These are phyloP conservation scores for Napeogenes sylphis DNA, from an alignment of 2,888 invertebrate genomes.

Conservation along the genomic window DNA sequence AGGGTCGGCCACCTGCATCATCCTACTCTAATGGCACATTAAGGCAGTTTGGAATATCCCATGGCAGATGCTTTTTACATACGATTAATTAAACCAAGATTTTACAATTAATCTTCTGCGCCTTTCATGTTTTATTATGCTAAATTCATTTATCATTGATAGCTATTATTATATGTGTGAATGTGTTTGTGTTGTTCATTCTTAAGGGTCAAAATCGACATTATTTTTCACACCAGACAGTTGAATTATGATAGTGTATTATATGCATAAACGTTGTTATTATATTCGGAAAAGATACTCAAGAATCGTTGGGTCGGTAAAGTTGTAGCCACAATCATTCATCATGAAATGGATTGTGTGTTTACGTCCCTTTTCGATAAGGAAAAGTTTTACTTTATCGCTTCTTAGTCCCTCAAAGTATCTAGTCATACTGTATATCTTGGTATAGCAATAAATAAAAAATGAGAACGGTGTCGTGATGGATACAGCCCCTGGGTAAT, in stretches of 20 bases:
- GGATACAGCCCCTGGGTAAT: constrained; percentile 66
- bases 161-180: too few species aligned
- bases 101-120: constrained; percentile 38
- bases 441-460: constrained; percentile 57
- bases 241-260: too few species aligned
- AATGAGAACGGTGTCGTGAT: constrained; percentile 56
- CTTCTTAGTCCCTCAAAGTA: constrained; percentile 29
- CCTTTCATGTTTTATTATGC: constrained; percentile 7
- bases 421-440: constrained; percentile 32
- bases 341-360: constrained; percentile 4
- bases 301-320: background rate
- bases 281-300: too few species aligned
- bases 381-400: constrained; percentile 17
- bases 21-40: constrained; percentile 61
- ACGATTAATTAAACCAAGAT: constrained; percentile 41
- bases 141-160: background rate
- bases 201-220: too few species aligned
- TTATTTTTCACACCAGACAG: too few species aligned
- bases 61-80: constrained; percentile 45
- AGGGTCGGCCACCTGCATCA: constrained; percentile 69
- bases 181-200: too few species aligned
- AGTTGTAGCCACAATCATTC: constrained; percentile 5
- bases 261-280: too few species aligned
- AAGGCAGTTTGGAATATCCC: constrained; percentile 51
- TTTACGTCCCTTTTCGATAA: background rate